Conservation (phyloP, 2,888 invertebrate genomes). For the Lacanobia wlatinum region DNA sequence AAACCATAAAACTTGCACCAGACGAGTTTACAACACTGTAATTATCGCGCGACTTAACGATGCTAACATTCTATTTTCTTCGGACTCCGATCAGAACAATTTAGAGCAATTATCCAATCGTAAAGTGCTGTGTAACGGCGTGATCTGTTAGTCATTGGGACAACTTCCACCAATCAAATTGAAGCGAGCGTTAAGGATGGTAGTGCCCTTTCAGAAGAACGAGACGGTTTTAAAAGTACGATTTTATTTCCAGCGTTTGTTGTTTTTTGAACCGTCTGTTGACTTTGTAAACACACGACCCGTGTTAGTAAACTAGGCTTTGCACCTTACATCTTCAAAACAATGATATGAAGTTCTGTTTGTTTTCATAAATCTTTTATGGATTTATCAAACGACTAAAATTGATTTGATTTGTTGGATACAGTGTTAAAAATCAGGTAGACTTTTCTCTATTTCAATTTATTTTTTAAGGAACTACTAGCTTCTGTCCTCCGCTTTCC, state of each 20-base stretch:
- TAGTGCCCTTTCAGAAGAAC: slow-evolving; percentile 22
- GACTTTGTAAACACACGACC: slow-evolving; percentile 2
- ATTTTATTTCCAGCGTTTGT: background rate
- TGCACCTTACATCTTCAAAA: background rate
- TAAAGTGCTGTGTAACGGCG: slow-evolving; percentile 31
- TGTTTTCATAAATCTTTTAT: background rate
- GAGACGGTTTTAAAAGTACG: background rate
- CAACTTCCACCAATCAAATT: slow-evolving; percentile 47
- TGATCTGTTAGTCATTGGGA: slow-evolving; percentile 56
- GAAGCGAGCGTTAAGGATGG: slow-evolving; percentile 17
- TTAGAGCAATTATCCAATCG: slow-evolving; percentile 62
- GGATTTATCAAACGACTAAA: too few relatives aligned
- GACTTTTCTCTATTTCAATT: too few relatives aligned
- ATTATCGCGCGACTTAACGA: slow-evolving; percentile 36
- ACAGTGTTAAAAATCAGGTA: too few relatives aligned
- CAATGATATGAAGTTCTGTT: background rate
- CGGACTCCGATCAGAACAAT: slow-evolving; percentile 33
- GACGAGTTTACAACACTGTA: slow-evolving; percentile 44
- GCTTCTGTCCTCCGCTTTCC: too few relatives aligned
- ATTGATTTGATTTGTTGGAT: too few relatives aligned
- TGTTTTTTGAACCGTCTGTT: slow-evolving; percentile 7
- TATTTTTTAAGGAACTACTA: too few relatives aligned
- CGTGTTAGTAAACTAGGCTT: slow-evolving; percentile 10
- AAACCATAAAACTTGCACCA: slow-evolving; percentile 38
- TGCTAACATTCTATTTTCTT: slow-evolving; percentile 39